Percentiles rank a stretch among this genome's conserved stretches.
Evolutionary conservation across 2,113 vertebrate species (phyloP).

Genomic region (Mirounga angustirostris): DNA sequence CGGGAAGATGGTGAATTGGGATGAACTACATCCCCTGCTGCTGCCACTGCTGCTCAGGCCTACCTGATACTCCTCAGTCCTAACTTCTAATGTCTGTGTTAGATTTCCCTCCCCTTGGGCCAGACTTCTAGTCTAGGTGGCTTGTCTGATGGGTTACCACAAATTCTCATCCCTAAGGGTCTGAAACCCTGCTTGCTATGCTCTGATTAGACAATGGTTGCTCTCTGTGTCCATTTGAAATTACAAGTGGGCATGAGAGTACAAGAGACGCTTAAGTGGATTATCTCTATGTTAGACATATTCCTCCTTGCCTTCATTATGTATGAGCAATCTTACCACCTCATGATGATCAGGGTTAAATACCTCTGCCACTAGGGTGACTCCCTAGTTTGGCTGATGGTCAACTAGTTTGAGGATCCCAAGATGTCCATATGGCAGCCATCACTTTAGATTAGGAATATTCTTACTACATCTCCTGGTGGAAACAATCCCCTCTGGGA

Average conservation of each 20-base stretch:
- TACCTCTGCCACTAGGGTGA: not conserved
- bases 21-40: not conserved
- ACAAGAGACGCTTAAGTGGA: not conserved
- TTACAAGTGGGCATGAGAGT: not conserved
- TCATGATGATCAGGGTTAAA: not conserved
- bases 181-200: not conserved
- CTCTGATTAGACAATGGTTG: not conserved
- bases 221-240: not conserved
- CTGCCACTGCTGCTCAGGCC: not conserved
- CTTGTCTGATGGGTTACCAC: not conserved
- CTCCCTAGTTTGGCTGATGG: not conserved
- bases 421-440: not conserved
- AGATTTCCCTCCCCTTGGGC: not conserved
- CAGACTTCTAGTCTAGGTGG: not conserved
- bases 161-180: not conserved
- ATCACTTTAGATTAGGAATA: not conserved
- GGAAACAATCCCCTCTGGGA: not conserved
- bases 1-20: not conserved
- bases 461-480: not conserved
- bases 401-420: not conserved
- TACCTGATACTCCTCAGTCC: not conserved
- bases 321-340: not conserved
- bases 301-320: not conserved
- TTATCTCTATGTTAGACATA: not conserved
- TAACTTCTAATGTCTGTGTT: not conserved